Conservation (phyloP, 2,797 vertebrate genomes). For the Onychomys arenicola region DNA sequence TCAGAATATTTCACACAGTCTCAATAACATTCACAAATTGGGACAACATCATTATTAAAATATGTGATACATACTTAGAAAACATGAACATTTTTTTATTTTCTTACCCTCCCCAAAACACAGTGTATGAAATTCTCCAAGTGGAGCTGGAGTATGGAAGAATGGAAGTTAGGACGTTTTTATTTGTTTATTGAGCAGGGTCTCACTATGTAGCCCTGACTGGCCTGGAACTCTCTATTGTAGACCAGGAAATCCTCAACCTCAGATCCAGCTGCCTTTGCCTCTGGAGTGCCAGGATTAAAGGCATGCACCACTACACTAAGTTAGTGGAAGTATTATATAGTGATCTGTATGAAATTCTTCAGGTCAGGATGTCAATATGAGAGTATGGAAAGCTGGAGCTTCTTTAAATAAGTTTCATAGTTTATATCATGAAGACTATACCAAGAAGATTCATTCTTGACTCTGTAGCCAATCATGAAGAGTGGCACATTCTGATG, state of each 20-base stretch:
- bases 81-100: constrained; percentile 25
- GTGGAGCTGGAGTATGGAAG: background rate
- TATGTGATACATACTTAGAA: background rate
- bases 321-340: too few relatives aligned
- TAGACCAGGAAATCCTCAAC: background rate
- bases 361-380: background rate
- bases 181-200: background rate
- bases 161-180: background rate
- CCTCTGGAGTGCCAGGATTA: background rate
- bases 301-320: background rate
- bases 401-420: background rate
- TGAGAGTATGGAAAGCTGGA: background rate
- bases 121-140: background rate
- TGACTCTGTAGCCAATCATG: background rate
- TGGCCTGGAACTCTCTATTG: background rate
- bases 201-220: background rate
- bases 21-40: background rate
- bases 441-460: background rate
- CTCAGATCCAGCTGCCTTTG: background rate
- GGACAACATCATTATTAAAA: background rate
- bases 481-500: background rate
- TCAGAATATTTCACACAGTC: background rate
- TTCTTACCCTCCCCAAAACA: background rate
- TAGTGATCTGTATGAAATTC: background rate
- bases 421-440: background rate